Evolutionary conservation across 2,113 vertebrate genomes (phyloP), one percentile per base, ranked within the genome.

Genomic region (Bungarus multicinctus): DNA sequence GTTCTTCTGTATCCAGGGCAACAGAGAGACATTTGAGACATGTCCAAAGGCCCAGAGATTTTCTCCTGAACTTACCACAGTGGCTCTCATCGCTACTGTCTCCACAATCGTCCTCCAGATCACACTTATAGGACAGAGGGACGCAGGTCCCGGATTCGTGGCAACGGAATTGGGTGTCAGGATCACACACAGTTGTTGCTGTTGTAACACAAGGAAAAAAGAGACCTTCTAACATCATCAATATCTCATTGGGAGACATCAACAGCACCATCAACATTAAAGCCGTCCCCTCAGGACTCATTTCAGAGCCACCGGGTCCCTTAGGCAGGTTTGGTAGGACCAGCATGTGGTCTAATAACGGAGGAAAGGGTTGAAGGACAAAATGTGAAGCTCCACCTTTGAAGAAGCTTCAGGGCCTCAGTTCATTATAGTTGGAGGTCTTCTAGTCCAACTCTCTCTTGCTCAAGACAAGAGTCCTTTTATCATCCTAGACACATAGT

Each of bases 101-200:
- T 0, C 99, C 99, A 18, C 99, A 99, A 97, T 99, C 99, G 0
- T 99, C 99, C 93, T 99, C 99, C 0, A 99, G 98, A 97, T 99
- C 99, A 55, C 99, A 99, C n/a, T 99, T 99, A 95, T 99, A 99
- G 92, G 99, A 99, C 55, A 99, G 97, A 0, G 99, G 99, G 95
- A 99, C 99, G 94, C 99, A 99, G 92, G 99, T 99, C 47, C 99
- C 99, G 0, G 99, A 99, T 91, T 98, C 98, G 88, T 98, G 97
- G 95, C 99, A 99, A 93, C 98, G 98, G 95, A 99, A 99, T 97
- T 99, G 99, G 74, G 98, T 99, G 64, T 98, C 98, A 0, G 97
- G 81, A 50, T 99, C 99, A 1, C 99, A 99, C 11, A 98, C 93
- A 0, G 99, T 99, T 4, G 99, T 99, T 50, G 99, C 99, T 99